A percentile compares a stretch with the other conserved stretches of the same genome.
phyloP scores from a whole-genome alignment of 2,888 invertebrate species.

The Nymphalis urticae region DNA sequence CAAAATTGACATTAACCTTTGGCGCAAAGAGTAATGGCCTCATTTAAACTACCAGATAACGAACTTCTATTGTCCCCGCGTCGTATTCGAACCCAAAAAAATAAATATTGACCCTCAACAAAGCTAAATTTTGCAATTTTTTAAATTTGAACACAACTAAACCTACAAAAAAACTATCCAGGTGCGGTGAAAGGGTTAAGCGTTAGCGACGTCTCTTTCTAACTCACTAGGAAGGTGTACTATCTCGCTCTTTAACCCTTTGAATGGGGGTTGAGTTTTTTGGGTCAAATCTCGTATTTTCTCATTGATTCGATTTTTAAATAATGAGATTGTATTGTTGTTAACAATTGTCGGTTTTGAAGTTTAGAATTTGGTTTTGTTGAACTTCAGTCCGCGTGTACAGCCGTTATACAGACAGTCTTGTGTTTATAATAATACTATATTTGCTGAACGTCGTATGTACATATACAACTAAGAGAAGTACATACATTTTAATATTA shows the following conservation, averaged over 20 bases:
- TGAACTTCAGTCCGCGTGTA: conserved; percentile 25
- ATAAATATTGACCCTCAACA: conserved; percentile 78
- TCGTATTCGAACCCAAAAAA: conserved; percentile 61
- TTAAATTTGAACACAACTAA: conserved; percentile 72
- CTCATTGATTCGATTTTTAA: conserved; percentile 64
- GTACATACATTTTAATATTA: too few species aligned
- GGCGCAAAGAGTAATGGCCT: conserved; percentile 60
- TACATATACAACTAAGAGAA: too few species aligned
- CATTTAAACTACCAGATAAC: conserved; percentile 69
- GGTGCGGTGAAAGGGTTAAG: conserved; percentile 77
- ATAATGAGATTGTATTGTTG: conserved; percentile 76
- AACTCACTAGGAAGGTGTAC: conserved; percentile 38
- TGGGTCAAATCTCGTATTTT: conserved; percentile 77
- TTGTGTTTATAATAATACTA: too few species aligned
- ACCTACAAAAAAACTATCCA: conserved; percentile 64
- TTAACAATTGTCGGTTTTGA: conserved; percentile 61
- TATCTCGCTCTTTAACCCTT: conserved; percentile 70
- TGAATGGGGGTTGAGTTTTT: conserved; percentile 64
- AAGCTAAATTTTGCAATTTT: conserved; percentile 77
- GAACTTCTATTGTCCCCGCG: conserved; percentile 64
- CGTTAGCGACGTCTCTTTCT: conserved; percentile 49
- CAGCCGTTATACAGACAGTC: not conserved
- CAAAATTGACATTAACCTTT: conserved; percentile 37
- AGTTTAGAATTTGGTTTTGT: conserved; percentile 49
- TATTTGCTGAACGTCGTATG: conserved; percentile 10